Evolutionary conservation across 2,797 vertebrate species (phyloP).

Genomic region (Microtus obscurus): DNA sequence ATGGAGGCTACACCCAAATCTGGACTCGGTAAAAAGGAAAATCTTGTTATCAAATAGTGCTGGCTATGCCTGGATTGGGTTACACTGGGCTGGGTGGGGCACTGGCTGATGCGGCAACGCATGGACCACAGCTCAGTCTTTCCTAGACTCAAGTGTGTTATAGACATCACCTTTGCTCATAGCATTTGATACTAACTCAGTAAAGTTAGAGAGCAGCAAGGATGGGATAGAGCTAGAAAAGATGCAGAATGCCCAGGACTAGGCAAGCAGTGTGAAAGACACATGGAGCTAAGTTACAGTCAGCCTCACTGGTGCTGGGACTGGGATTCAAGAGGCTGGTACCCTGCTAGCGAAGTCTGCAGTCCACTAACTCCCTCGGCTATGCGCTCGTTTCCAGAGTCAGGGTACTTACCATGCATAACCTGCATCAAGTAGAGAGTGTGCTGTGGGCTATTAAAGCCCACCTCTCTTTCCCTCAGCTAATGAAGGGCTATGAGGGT

Average conservation of each 20-base stretch:
- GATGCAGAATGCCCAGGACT: background rate
- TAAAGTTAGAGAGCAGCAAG: conserved; percentile 21
- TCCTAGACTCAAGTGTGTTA: background rate
- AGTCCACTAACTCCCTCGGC: conserved; percentile 7
- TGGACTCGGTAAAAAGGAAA: conserved; percentile 7
- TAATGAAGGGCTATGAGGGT: conserved; percentile 66
- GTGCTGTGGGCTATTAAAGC: conserved; percentile 40
- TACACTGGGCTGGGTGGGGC: background rate
- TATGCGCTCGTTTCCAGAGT: background rate
- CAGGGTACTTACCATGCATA: conserved; percentile 53
- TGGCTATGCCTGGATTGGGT: background rate
- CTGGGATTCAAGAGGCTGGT: background rate
- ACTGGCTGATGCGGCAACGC: background rate
- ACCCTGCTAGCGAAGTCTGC: background rate
- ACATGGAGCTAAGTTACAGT: background rate
- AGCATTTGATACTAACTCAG: background rate
- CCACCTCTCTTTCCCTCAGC: conserved; percentile 43
- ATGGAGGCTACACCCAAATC: conserved; percentile 44
- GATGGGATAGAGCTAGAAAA: background rate
- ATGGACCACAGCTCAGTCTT: background rate
- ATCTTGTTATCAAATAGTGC: background rate
- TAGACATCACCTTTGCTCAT: background rate
- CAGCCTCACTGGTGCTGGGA: background rate
- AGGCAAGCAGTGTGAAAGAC: conserved; percentile 23
- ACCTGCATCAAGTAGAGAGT: conserved; percentile 10